Evolutionary conservation across 2,888 invertebrate species (phyloP), one percentile per base, ranked within the genome.

Genomic region (Eupeodes luniger): DNA sequence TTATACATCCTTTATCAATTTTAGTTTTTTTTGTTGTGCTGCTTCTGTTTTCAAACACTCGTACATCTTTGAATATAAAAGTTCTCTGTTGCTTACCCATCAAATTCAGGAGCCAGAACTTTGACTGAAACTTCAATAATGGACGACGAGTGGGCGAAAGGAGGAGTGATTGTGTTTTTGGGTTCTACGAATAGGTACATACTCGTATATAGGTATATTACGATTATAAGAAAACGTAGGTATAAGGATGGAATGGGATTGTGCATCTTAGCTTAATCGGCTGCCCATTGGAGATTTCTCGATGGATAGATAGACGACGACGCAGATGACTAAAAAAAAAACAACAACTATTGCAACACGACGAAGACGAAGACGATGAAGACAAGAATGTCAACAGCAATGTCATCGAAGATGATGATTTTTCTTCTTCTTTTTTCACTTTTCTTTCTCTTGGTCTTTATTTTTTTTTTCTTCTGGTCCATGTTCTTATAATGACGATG

Each of bases 41-140:
- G 61, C 44, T 62, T 84, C 57, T 61, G 51, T 49, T 47, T 53
- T 59, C 27, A 9, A 47, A 51, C 72, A 72, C 59, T 59, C 57
- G 78, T 55, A 64, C 36, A 76, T 77, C 83, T 87, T 87, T 81
- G 87, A 87, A 87, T 84, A 80, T 76, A 84, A 87, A 87, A 87
- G 87, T 87, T 87, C 77, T 87, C 80, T 87, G 84, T 83, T 77
- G 84, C 84, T 84, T 67, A 84, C 80, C 87, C 87, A 87, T 87
- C 87, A 87, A 83, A 84, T 67, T 66, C 87, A 87, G 87, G 57
- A 87, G 86, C 79, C 44, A 66, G 59, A 87, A 87, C 84, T 87
- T 84, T 87, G 87, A 83, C 77, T 84, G 87, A 87, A 87, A 84
- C 87, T 87, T 87, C 87, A 84, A 87, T 87, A 84, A 80, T 69